Evolutionary conservation across 1,140 invertebrate species (phyloP).

Genomic region (Meloidogyne hapla): DNA sequence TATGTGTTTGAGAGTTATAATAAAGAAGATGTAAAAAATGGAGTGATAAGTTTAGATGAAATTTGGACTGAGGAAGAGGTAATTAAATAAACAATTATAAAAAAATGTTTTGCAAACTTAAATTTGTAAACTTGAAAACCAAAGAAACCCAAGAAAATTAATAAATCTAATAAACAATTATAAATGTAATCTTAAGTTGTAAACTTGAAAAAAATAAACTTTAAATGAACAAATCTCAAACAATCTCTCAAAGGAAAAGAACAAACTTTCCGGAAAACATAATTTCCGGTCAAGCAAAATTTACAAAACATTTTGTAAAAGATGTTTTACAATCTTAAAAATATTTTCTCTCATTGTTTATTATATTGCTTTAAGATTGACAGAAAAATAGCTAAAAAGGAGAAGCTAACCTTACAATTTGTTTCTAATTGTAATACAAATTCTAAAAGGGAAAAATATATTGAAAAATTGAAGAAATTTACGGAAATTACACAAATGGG

Average conservation of each 20-base stretch:
- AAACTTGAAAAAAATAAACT: no score
- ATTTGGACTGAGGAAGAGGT: constrained; percentile 34
- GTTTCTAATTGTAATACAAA: constrained; percentile 21
- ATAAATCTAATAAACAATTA: no score
- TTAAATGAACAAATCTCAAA: no score
- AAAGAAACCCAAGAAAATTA: no score
- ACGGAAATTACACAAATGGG: background rate
- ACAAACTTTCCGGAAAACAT: no score
- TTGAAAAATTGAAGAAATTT: constrained; percentile 7
- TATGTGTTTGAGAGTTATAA: constrained; percentile 19
- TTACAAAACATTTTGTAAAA: no score
- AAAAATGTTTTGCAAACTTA: background rate
- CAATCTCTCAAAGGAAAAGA: no score
- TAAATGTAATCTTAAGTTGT: no score
- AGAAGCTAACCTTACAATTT: constrained; percentile 10
- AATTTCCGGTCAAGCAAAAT: no score
- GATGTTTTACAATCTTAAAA: no score
- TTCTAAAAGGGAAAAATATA: background rate
- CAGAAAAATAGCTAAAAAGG: constrained; percentile 4
- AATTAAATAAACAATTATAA: background rate
- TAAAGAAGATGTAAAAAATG: background rate
- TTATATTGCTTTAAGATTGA: background rate
- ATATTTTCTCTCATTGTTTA: no score
- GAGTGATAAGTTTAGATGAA: background rate
- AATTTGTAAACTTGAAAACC: no score